Conservation (phyloP, 2,113 vertebrate genomes). For the Monarcha castaneiventris region DNA sequence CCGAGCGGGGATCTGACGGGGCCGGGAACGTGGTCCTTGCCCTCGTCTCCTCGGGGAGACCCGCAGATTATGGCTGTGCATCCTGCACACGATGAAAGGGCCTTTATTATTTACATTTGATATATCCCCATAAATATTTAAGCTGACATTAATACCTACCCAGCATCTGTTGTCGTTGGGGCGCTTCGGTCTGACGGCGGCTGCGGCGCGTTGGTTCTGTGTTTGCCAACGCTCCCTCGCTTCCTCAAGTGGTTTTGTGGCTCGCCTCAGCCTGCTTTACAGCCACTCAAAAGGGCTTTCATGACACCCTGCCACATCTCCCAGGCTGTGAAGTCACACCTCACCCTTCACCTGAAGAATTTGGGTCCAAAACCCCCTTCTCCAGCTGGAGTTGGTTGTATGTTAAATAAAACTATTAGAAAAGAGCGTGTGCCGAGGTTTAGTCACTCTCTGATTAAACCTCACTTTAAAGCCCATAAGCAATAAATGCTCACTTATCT, state of each 20-base stretch:
- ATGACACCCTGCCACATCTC: neutral
- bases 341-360: neutral
- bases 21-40: neutral
- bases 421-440: constrained; percentile 35
- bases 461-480: constrained; percentile 65
- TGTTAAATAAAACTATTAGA: constrained; percentile 37
- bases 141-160: constrained; percentile 38
- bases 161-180: constrained; percentile 33
- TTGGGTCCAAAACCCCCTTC: neutral
- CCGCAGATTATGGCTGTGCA: neutral
- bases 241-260: neutral
- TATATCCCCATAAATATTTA: constrained; percentile 60
- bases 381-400: neutral
- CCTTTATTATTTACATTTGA: constrained; percentile 49
- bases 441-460: constrained; percentile 64
- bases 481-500: constrained; percentile 72
- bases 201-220: neutral
- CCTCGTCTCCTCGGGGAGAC: neutral
- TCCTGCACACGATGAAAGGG: neutral
- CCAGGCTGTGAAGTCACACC: neutral
- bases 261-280: neutral
- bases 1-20: constrained; percentile 33
- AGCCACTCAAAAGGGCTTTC: neutral
- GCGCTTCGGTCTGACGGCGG: neutral
- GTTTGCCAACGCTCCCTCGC: neutral